phyloP scores from a whole-genome alignment of 2,888 invertebrate genomes.

The Rambutsinella grinnellia region DNA sequence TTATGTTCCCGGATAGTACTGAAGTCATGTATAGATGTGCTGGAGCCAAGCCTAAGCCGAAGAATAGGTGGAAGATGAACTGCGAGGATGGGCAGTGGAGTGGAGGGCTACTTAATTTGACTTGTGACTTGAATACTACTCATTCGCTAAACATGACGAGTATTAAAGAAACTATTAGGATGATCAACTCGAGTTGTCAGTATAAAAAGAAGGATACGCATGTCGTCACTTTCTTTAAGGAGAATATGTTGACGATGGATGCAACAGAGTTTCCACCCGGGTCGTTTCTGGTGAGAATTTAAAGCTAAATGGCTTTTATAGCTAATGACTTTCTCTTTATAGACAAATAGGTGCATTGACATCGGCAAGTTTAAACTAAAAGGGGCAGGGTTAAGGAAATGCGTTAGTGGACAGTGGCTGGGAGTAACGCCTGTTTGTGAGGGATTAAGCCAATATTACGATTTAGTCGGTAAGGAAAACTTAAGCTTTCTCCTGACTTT shows the following conservation, averaged over 20 bases:
- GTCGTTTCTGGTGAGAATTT: constrained; percentile 75
- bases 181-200: constrained; percentile 74
- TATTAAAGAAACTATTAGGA: constrained; percentile 43
- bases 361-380: constrained; percentile 88
- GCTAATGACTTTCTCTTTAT: too few relatives aligned
- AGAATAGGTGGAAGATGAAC: constrained; percentile 86
- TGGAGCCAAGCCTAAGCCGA: constrained; percentile 54
- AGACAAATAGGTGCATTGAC: constrained; percentile 77
- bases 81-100: constrained; percentile 90
- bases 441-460: constrained; percentile 87
- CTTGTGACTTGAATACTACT: constrained; percentile 70
- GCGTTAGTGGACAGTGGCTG: constrained; percentile 85
- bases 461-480: constrained; percentile 80
- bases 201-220: constrained; percentile 79
- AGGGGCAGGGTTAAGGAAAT: constrained; percentile 80
- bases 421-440: constrained; percentile 79
- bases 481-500: neutral
- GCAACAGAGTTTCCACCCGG: constrained; percentile 85
- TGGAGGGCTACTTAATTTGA: constrained; percentile 76
- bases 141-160: constrained; percentile 34
- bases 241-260: constrained; percentile 81
- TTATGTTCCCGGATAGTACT: constrained; percentile 81
- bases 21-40: constrained; percentile 85
- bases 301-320: constrained; percentile 66
- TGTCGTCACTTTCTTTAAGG: constrained; percentile 85